Evolutionary conservation across 1,140 invertebrate species (phyloP).

Genomic region (Pogonomyrmex californicus): DNA sequence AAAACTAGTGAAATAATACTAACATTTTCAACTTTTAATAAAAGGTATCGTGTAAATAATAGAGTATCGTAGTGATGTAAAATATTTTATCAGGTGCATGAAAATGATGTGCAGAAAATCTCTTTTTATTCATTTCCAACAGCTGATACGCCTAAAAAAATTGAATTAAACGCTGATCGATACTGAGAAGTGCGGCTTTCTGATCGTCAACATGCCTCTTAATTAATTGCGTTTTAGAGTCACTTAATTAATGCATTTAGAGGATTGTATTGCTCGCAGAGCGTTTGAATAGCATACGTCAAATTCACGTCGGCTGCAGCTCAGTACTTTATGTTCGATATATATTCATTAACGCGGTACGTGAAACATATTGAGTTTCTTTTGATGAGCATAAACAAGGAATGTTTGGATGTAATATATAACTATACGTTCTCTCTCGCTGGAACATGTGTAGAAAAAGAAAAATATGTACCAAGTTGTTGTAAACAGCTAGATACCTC

Average conservation of each 20-base stretch:
- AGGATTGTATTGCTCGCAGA: not conserved
- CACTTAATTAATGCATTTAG: slow-evolving; percentile 11
- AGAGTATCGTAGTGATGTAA: not conserved
- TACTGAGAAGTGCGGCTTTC: not conserved
- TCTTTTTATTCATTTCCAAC: not conserved
- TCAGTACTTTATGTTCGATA: slow-evolving; percentile 3
- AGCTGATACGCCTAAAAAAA: slow-evolving; percentile 3
- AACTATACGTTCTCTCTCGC: not conserved
- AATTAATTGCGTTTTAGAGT: slow-evolving; percentile 32
- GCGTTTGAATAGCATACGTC: slow-evolving; percentile 25
- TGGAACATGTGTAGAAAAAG: not conserved
- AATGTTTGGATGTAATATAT: slow-evolving; percentile 6
- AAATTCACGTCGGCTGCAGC: slow-evolving; percentile 42
- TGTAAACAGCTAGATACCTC: not conserved
- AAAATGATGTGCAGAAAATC: not conserved
- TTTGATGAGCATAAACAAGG: slow-evolving; percentile 5
- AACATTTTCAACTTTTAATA: slow-evolving; percentile 10
- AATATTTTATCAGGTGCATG: slow-evolving; percentile 21
- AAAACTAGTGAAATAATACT: not conserved
- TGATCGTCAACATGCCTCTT: slow-evolving; percentile 32
- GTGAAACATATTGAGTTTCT: slow-evolving; percentile 19
- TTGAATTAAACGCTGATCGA: slow-evolving; percentile 5
- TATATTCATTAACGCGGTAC: slow-evolving; percentile 18
- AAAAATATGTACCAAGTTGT: not conserved
- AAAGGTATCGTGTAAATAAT: not conserved